A percentile compares a stretch with the other conserved stretches of the same genome.
These are phyloP conservation scores for Sandelia bainsii DNA, from an alignment of 2,797 vertebrate genomes.

Conservation along the genomic window DNA sequence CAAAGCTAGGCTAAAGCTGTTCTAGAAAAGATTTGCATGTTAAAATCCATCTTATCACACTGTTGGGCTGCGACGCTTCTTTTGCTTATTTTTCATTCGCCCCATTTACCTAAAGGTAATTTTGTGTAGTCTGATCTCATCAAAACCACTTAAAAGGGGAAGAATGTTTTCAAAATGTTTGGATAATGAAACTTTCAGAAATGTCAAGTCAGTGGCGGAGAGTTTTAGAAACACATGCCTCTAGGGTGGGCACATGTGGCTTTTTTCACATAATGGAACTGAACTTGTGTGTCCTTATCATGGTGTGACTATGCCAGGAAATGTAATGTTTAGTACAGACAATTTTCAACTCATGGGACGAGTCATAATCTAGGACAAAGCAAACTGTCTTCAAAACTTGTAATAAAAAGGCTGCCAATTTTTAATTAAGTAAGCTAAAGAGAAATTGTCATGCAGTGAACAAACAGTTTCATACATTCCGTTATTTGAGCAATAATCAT, in stretches of 20 bases:
- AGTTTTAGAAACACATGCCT: conserved; percentile 1
- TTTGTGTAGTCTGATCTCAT: conserved; percentile 2
- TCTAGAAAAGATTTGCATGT: background rate
- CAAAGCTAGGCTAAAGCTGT: conserved; percentile 1
- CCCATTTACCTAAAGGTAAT: conserved; percentile 14
- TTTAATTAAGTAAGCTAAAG: background rate
- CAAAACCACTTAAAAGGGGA: background rate
- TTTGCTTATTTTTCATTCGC: conserved; percentile 11
- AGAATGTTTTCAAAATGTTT: conserved; percentile 12
- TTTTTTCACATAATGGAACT: background rate
- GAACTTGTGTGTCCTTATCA: conserved; percentile 4
- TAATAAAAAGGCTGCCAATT: background rate
- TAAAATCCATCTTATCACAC: background rate
- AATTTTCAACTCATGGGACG: background rate
- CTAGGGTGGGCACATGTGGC: too few species aligned
- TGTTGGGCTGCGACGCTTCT: background rate
- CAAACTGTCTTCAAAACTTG: background rate
- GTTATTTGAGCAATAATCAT: background rate
- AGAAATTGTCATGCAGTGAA: background rate
- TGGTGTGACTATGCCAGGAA: background rate
- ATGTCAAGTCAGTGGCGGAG: background rate
- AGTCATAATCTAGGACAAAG: background rate
- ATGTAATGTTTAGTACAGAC: background rate
- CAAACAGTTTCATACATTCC: background rate
- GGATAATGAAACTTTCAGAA: background rate